Evolutionary conservation across 2,113 vertebrate species (phyloP), one percentile per base, ranked within the genome.

Genomic region (Corythaixoides concolor): DNA sequence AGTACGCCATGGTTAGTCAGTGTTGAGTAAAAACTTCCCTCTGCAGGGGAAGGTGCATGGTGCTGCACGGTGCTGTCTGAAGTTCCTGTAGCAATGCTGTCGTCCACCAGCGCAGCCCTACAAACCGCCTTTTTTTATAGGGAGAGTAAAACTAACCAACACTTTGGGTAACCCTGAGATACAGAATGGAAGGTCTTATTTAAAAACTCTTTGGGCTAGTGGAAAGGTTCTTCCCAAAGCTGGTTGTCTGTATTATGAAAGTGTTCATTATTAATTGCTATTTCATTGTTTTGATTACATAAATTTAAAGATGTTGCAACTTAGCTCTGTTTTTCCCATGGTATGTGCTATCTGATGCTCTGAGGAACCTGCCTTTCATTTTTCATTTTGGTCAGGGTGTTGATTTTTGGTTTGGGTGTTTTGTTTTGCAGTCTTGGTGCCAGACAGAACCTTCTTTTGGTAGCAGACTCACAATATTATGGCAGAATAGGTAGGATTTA

Each of bases 231-330:
- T 49, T 96, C 75, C 30, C 66, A 32, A 27, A 94, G 59, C 79
- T 70, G 43, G 49, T 82, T 89, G 82, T 75, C 72, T 75, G 64
- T 74, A 37, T 63, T 94, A 94, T 93, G 95, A 88, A 92, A 96
- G 53, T 68, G 32, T 72, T 95, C 15, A 12, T 97, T 97, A 97
- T 97, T 90, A 97, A 93, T 97, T 92, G 89, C 95, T 78, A 33
- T 96, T 95, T 68, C 85, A 59, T 81, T 90, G 92, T 97, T 97
- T 93, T 89, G 32, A 76, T 97, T 92, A 90, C 97, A 95, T 98
- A 97, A 97, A 94, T 97, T 97, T 80, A 79, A 96, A 92, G 81
- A 73, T 95, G 95, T 97, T 98, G 95, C 85, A 97, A 97, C 69
- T 73, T 50, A 85, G 86, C 67, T 96, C 81, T 82, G 47, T 64